Conservation (phyloP, 2,797 vertebrate genomes). For the Lepidocolaptes lacrymiger region DNA sequence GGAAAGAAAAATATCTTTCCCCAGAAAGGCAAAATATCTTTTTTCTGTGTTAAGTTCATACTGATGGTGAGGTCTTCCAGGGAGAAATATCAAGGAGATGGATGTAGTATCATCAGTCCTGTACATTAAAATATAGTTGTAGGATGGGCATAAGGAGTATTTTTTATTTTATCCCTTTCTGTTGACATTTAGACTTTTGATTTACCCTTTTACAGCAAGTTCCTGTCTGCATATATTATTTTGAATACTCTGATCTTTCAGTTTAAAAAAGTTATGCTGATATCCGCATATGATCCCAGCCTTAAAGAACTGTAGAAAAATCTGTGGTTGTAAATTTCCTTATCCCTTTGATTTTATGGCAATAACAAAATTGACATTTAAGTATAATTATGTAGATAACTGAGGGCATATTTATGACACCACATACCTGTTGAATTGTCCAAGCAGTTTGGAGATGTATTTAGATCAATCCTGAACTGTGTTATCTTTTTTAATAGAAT, state of each 20-base stretch:
- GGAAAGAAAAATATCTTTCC: neutral
- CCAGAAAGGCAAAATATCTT: neutral
- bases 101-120: neutral
- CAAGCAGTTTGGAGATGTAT: neutral
- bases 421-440: neutral
- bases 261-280: neutral
- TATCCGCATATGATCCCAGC: neutral
- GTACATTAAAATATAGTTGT: neutral
- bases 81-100: neutral
- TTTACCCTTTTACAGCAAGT: neutral
- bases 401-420: neutral
- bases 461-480: neutral
- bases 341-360: neutral
- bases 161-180: neutral
- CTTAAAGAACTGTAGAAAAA: neutral
- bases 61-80: rapidly evolving
- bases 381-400: neutral
- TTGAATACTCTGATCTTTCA: neutral
- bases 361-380: neutral
- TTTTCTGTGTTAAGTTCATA: neutral
- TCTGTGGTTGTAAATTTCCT: neutral
- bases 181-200: neutral
- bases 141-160: neutral
- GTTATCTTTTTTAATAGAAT: neutral
- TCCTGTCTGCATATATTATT: neutral